Evolutionary conservation across 2,113 vertebrate genomes (phyloP).

Genomic region (Labeo catla): DNA sequence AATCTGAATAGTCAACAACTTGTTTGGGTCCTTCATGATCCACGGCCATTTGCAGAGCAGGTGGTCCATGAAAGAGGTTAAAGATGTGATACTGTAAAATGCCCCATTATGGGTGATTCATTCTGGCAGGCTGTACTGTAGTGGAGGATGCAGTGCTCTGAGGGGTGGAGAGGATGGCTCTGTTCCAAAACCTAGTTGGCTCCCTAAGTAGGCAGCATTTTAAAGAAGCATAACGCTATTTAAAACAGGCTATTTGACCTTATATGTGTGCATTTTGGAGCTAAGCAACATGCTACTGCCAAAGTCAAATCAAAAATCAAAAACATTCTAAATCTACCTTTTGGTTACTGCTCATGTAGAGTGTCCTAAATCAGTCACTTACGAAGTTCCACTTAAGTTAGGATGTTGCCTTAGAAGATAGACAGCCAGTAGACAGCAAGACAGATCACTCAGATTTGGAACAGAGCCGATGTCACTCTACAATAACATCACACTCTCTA

Average conservation of each 20-base stretch:
- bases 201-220: not conserved
- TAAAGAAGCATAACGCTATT: not conserved
- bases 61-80: constrained; percentile 53
- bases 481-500: not conserved
- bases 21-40: constrained; percentile 67
- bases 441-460: not conserved
- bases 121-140: constrained; percentile 30
- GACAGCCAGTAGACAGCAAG: not conserved
- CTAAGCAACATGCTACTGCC: not conserved
- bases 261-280: not conserved
- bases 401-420: not conserved
- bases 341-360: not conserved
- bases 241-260: not conserved
- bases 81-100: constrained; percentile 61
- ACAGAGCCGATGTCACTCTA: not conserved
- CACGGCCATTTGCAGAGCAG: constrained; percentile 44
- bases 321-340: not conserved
- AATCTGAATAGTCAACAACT: constrained; percentile 70
- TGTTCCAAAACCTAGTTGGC: not conserved
- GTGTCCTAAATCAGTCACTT: not conserved
- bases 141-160: constrained; percentile 1
- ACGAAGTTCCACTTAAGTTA: not conserved
- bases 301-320: not conserved
- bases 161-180: not conserved
- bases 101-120: constrained; percentile 47